phyloP scores from a whole-genome alignment of 2,113 vertebrate genomes.

The Ammodytes marinus region DNA sequence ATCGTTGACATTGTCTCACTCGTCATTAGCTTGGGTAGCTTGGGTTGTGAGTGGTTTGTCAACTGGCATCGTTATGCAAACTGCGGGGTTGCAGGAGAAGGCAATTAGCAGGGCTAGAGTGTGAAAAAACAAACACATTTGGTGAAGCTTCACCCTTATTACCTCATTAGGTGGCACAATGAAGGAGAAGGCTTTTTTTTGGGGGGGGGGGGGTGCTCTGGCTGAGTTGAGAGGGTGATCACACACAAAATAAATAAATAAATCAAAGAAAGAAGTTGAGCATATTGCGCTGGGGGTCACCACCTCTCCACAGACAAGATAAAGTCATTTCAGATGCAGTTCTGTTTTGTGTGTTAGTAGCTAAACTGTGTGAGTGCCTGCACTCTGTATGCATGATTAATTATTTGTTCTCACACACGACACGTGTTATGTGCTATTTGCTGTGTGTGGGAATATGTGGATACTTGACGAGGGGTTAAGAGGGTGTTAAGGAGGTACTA shows the following conservation, averaged over 20 bases:
- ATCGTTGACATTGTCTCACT: not conserved
- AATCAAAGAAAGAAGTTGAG: constrained; percentile 8
- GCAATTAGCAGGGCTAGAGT: constrained; percentile 68
- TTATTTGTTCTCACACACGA: constrained; percentile 15
- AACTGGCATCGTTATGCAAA: constrained; percentile 63
- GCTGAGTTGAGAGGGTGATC: constrained; percentile 41
- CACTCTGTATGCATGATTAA: constrained; percentile 42
- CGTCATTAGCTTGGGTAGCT: constrained; percentile 23
- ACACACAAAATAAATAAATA: not conserved
- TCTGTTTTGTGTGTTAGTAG: constrained; percentile 32
- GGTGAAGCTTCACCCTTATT: constrained; percentile 68
- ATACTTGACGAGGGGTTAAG: not conserved
- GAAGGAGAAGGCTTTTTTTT: constrained; percentile 22
- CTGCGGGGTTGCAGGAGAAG: constrained; percentile 59
- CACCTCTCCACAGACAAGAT: constrained; percentile 47
- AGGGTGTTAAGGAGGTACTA: constrained; percentile 11
- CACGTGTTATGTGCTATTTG: too few species aligned
- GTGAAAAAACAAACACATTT: constrained; percentile 76
- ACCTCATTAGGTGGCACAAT: constrained; percentile 63
- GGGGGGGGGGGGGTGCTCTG: constrained; percentile 9
- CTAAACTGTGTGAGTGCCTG: constrained; percentile 50
- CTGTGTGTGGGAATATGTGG: constrained; percentile 29
- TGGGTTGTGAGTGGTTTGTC: constrained; percentile 32
- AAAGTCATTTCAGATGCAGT: constrained; percentile 5
- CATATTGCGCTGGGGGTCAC: constrained; percentile 81